phyloP scores from a whole-genome alignment of 2,113 vertebrate genomes.

The Puma concolor region DNA sequence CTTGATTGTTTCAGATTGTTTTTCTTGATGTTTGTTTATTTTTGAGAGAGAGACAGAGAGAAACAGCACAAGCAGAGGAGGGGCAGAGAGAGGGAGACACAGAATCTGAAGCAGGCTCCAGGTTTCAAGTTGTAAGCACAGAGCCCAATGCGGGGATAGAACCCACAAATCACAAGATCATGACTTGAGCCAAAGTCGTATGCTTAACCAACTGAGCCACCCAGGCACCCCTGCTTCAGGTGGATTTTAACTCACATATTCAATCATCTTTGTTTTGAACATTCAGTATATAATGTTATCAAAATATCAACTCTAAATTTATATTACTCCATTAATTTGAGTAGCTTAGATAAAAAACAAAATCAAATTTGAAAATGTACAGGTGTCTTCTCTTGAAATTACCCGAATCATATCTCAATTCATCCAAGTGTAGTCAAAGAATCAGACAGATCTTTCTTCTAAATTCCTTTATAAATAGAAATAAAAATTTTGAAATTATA shows the following conservation, averaged over 20 bases:
- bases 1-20: neutral
- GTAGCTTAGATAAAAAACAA: neutral
- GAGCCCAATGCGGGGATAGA: no score
- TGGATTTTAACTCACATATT: neutral
- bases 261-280: neutral
- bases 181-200: no score
- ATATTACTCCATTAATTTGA: neutral
- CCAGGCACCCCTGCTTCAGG: neutral
- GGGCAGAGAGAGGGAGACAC: no score
- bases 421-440: neutral
- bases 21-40: neutral
- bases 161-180: no score
- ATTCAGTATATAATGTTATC: neutral
- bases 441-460: neutral
- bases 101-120: no score
- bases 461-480: slow-evolving; percentile 7
- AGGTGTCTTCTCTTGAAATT: neutral
- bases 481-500: neutral
- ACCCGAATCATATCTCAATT: neutral
- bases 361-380: neutral
- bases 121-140: no score
- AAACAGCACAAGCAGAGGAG: no score
- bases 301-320: neutral
- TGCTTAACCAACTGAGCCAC: no score
- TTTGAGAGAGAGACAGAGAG: no score